Percentiles rank a stretch among this genome's conserved stretches.
Evolutionary conservation across 2,113 vertebrate genomes (phyloP).

Genomic region (Helogale parvula): DNA sequence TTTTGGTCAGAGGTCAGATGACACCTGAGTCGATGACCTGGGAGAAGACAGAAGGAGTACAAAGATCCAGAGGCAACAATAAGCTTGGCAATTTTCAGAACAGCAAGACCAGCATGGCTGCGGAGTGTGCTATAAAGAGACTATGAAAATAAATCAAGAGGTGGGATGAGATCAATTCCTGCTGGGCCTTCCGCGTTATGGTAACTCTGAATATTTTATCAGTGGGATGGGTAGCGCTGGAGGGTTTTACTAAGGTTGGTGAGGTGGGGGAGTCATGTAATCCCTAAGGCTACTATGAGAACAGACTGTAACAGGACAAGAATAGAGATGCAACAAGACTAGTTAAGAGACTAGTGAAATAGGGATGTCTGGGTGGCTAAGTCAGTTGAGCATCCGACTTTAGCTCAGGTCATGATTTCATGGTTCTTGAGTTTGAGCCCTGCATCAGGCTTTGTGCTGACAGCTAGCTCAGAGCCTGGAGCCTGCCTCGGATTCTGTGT

Average conservation of each 20-base stretch:
- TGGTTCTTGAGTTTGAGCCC: no score
- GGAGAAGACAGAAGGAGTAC: background rate
- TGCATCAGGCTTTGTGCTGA: no score
- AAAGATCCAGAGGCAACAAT: background rate
- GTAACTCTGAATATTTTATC: conserved; percentile 36
- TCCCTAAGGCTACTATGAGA: background rate
- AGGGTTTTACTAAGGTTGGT: background rate
- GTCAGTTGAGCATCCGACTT: no score
- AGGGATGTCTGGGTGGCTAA: background rate
- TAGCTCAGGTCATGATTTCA: no score
- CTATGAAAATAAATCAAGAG: background rate
- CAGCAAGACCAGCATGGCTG: background rate
- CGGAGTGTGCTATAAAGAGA: conserved; percentile 1
- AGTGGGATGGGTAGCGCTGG: background rate
- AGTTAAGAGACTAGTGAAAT: background rate
- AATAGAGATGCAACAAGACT: background rate
- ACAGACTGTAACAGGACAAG: background rate
- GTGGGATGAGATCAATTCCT: background rate
- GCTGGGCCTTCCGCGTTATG: background rate
- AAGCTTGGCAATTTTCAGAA: background rate
- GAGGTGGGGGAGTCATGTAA: background rate
- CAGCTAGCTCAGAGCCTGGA: no score
- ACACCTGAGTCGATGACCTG: background rate
- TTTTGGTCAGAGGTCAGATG: background rate
- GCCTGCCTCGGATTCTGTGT: no score